Conservation (phyloP, 2,113 vertebrate genomes). For the mouse (Mus musculus) region DNA sequence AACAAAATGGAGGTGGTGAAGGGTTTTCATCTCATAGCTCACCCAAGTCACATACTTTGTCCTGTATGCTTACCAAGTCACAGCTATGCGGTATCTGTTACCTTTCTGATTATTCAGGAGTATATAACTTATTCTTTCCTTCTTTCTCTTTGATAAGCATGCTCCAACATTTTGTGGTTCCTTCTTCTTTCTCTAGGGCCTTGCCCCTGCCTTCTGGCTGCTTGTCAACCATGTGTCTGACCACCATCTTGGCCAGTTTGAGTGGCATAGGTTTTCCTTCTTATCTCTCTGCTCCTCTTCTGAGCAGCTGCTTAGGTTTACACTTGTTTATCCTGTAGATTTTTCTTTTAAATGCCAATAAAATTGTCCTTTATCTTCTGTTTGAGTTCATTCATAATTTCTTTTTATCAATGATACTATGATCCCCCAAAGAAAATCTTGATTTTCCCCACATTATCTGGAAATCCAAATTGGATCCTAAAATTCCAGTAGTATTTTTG, state of each 20-base stretch:
- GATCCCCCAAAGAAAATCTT: not conserved
- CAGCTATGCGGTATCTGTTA: no score
- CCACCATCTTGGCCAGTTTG: not conserved
- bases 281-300: not conserved
- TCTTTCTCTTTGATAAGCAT: not conserved
- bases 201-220: not conserved
- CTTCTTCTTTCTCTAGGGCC: not conserved
- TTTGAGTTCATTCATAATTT: not conserved
- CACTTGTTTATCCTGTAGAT: no score
- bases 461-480: not conserved
- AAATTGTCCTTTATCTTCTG: not conserved
- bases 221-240: not conserved
- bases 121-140: not conserved
- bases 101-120: not conserved
- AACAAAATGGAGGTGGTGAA: not conserved
- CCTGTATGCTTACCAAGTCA: not conserved
- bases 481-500: not conserved
- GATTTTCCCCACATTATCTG: not conserved
- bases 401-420: not conserved
- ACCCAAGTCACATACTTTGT: not conserved
- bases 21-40: not conserved
- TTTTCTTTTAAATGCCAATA: not conserved
- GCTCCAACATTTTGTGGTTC: not conserved
- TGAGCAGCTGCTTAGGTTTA: no score
- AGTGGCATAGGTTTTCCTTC: not conserved